Percentiles rank a stretch among this genome's conserved stretches.
These are phyloP conservation scores for Grallaria varia DNA, from an alignment of 2,113 vertebrate genomes.

Conservation along the genomic window DNA sequence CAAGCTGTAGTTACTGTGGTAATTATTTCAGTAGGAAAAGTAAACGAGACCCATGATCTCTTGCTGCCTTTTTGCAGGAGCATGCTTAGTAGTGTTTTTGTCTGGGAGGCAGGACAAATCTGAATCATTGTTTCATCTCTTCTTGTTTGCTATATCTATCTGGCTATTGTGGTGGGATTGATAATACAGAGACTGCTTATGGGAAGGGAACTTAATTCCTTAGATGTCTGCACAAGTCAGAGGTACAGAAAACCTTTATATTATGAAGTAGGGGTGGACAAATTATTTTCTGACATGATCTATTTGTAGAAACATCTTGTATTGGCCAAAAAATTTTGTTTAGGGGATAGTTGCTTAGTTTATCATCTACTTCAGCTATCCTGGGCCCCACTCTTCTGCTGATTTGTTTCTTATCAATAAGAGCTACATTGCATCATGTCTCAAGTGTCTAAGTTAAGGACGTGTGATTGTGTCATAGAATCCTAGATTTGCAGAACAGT, in stretches of 20 bases:
- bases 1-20: neutral
- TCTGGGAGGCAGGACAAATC: neutral
- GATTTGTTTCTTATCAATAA: neutral
- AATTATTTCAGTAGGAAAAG: neutral
- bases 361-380: neutral
- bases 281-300: constrained; percentile 10
- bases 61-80: neutral
- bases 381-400: neutral
- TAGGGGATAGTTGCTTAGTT: neutral
- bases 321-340: constrained; percentile 19
- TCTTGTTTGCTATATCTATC: neutral
- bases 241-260: neutral
- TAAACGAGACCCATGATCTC: neutral
- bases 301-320: constrained; percentile 6
- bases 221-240: neutral
- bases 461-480: neutral
- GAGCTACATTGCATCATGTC: neutral
- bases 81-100: neutral
- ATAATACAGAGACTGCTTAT: neutral
- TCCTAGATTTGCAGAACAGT: neutral
- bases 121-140: neutral
- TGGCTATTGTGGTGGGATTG: neutral
- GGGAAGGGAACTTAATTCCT: neutral
- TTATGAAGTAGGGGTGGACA: neutral
- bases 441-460: neutral